Conservation (phyloP, 2,113 vertebrate genomes). For the Notarius quadriscutis region DNA sequence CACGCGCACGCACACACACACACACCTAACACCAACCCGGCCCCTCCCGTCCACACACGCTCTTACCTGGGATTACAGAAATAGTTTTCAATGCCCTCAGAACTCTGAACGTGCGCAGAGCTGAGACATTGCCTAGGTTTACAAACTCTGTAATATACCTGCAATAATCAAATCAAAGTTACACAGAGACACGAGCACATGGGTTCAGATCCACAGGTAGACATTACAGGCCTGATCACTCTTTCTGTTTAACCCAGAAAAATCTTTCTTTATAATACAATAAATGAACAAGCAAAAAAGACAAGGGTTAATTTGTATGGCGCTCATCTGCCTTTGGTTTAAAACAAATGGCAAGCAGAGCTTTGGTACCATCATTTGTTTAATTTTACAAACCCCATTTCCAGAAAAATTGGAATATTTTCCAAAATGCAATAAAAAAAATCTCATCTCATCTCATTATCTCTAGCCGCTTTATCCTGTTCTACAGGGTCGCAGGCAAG, state of each 20-base stretch:
- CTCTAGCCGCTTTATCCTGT: too few relatives aligned
- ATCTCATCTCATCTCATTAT: too few relatives aligned
- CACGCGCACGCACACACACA: constrained; percentile 41
- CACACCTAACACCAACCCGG: constrained; percentile 77
- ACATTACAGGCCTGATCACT: constrained; percentile 8
- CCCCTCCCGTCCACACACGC: constrained; percentile 50
- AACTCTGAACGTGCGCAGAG: constrained; percentile 89
- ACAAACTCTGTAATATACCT: constrained; percentile 97
- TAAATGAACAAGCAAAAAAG: neutral
- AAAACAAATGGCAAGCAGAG: neutral
- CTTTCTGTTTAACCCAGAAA: neutral
- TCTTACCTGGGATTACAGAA: constrained; percentile 94
- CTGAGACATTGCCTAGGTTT: constrained; percentile 96
- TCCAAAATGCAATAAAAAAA: too few relatives aligned
- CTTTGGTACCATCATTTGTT: neutral
- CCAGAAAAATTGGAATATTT: too few relatives aligned
- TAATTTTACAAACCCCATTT: neutral
- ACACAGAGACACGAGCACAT: constrained; percentile 64
- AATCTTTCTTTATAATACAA: constrained; percentile 8
- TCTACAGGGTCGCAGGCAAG: too few relatives aligned
- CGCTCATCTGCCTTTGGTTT: neutral
- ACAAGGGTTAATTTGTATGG: neutral
- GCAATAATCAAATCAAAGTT: constrained; percentile 98
- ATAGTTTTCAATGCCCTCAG: constrained; percentile 95
- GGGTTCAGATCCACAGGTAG: constrained; percentile 48